These are phyloP conservation scores for Heliconius hortense DNA, from an alignment of 2,888 invertebrate genomes.

Conservation along the genomic window DNA sequence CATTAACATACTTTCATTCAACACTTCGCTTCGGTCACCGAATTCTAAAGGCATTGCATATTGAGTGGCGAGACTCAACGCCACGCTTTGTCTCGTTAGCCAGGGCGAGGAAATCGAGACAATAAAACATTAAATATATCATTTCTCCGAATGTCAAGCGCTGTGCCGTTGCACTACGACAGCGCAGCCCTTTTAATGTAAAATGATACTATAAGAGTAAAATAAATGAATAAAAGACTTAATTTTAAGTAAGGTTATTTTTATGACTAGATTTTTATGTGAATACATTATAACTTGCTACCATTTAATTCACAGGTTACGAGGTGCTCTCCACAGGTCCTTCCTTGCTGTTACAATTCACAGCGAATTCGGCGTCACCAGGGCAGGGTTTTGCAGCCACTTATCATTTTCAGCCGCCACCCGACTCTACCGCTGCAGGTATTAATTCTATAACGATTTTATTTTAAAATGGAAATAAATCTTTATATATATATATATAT, in stretches of 20 bases:
- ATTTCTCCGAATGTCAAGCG: too few species aligned
- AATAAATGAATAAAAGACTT: too few species aligned
- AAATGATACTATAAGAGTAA: too few species aligned
- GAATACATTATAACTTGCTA: neutral
- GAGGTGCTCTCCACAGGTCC: slow-evolving; percentile 92
- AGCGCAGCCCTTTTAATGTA: neutral
- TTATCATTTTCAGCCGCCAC: slow-evolving; percentile 86
- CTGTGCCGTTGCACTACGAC: too few species aligned
- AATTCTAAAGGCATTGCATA: neutral
- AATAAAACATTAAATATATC: too few species aligned
- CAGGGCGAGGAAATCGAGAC: neutral
- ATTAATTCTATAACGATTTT: slow-evolving; percentile 34
- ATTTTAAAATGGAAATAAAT: neutral
- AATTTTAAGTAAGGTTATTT: too few species aligned
- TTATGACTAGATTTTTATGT: neutral
- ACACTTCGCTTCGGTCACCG: too few species aligned
- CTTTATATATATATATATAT: too few species aligned
- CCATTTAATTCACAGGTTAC: slow-evolving; percentile 72
- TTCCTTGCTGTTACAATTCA: slow-evolving; percentile 91
- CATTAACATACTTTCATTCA: too few species aligned
- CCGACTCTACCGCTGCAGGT: slow-evolving; percentile 77
- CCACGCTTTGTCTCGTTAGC: neutral
- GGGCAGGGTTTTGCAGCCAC: slow-evolving; percentile 90
- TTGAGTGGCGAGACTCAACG: neutral
- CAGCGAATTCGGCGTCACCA: slow-evolving; percentile 90